Evolutionary conservation across 2,113 vertebrate genomes (phyloP).

Genomic region (Tachysurus fulvidraco): DNA sequence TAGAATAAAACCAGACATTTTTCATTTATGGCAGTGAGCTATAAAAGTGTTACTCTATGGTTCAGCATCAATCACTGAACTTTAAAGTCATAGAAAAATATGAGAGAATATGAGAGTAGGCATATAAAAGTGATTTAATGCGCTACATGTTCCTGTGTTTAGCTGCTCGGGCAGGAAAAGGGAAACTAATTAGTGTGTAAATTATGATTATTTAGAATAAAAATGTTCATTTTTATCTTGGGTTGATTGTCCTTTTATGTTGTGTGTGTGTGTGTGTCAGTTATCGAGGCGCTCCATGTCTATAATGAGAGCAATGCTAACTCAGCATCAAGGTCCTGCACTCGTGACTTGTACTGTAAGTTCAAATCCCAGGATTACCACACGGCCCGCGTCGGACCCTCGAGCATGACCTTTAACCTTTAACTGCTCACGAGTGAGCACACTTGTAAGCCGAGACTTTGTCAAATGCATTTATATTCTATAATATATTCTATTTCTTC

Average conservation of each 20-base stretch:
- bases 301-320: neutral
- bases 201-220: slow-evolving; percentile 4
- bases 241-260: slow-evolving; percentile 19
- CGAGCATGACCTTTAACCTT: neutral
- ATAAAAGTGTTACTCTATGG: neutral
- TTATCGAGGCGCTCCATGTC: neutral
- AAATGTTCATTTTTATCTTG: slow-evolving; percentile 16
- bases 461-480: neutral
- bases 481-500: neutral
- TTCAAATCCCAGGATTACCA: slow-evolving; percentile 3
- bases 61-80: slow-evolving; percentile 26
- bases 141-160: neutral
- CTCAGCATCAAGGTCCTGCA: neutral
- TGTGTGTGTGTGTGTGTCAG: neutral
- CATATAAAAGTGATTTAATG: slow-evolving; percentile 24
- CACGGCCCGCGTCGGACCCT: neutral
- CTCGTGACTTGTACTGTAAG: neutral
- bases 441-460: neutral
- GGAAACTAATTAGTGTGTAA: slow-evolving; percentile 21
- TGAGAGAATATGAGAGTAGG: neutral
- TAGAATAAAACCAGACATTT: slow-evolving; percentile 7
- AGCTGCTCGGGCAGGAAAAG: neutral
- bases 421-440: neutral
- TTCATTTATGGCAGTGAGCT: slow-evolving; percentile 4
- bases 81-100: slow-evolving; percentile 3